These are phyloP conservation scores for Parnassius smintheus DNA, from an alignment of 2,888 invertebrate genomes.

Conservation along the genomic window DNA sequence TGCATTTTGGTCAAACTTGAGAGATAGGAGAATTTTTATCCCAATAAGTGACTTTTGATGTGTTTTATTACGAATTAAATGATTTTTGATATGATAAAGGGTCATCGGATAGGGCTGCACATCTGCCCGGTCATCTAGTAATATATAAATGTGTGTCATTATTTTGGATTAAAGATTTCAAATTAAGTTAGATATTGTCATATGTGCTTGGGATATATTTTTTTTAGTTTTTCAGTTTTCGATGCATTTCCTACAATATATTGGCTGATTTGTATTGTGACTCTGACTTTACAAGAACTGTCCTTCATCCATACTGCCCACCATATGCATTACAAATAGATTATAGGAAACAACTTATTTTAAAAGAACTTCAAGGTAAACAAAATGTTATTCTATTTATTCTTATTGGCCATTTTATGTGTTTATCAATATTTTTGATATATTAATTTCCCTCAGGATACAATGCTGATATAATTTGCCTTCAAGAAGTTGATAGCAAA, in stretches of 20 bases:
- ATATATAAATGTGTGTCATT: too few relatives aligned
- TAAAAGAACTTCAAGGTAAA: slow-evolving; percentile 90
- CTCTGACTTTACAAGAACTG: slow-evolving; percentile 86
- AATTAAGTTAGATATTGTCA: too few relatives aligned
- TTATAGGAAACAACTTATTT: slow-evolving; percentile 91
- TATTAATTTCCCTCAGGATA: slow-evolving; percentile 82
- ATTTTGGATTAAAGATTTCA: too few relatives aligned
- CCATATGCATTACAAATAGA: slow-evolving; percentile 89
- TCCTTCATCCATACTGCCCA: slow-evolving; percentile 92
- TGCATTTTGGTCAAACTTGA: too few relatives aligned
- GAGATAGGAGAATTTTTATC: too few relatives aligned
- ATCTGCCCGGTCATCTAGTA: too few relatives aligned
- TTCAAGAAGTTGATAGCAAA: slow-evolving; percentile 95
- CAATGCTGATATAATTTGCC: slow-evolving; percentile 92
- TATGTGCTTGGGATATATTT: slow-evolving; percentile 4
- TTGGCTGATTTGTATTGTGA: slow-evolving; percentile 95
- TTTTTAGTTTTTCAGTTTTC: slow-evolving; percentile 79
- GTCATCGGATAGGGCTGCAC: too few relatives aligned
- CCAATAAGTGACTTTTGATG: too few relatives aligned
- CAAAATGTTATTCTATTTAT: neutral
- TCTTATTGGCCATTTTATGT: neutral
- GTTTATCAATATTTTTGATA: neutral
- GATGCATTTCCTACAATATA: slow-evolving; percentile 94
- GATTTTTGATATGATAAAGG: too few relatives aligned
- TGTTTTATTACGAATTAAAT: too few relatives aligned